These are phyloP conservation scores for Dreissena polymorpha DNA, from an alignment of 1,140 invertebrate species.

Conservation along the genomic window DNA sequence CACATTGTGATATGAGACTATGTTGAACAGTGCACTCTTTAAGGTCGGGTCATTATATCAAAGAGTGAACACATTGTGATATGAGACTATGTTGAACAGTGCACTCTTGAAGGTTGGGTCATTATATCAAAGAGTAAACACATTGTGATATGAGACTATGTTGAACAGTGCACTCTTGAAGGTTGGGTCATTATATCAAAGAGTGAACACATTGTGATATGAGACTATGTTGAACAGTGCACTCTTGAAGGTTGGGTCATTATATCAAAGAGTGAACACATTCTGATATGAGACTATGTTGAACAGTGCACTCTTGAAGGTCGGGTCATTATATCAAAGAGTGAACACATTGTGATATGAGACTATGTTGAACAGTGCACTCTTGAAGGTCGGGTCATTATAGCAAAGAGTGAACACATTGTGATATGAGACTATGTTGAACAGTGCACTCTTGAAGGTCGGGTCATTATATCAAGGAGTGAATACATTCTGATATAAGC, in stretches of 20 bases:
- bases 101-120: slow-evolving; percentile 89
- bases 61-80: not conserved
- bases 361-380: slow-evolving; percentile 96
- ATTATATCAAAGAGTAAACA: slow-evolving; percentile 56
- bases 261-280: slow-evolving; percentile 64
- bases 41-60: slow-evolving; percentile 82
- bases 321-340: slow-evolving; percentile 76
- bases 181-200: slow-evolving; percentile 74
- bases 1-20: slow-evolving; percentile 84
- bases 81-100: slow-evolving; percentile 96
- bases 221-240: slow-evolving; percentile 97
- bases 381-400: slow-evolving; percentile 85
- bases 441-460: slow-evolving; percentile 93
- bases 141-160: slow-evolving; percentile 85
- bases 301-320: slow-evolving; percentile 94
- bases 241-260: slow-evolving; percentile 86
- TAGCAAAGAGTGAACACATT: slow-evolving; percentile 59
- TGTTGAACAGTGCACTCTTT: slow-evolving; percentile 95
- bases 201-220: not conserved
- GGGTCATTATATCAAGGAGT: slow-evolving; percentile 75
- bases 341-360: not conserved
- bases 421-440: slow-evolving; percentile 94
- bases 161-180: slow-evolving; percentile 97
- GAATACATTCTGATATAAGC: not conserved
- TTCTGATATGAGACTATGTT: slow-evolving; percentile 92